Percentiles rank a stretch among this genome's conserved stretches.
Evolutionary conservation across 1,140 invertebrate species (phyloP).

Genomic region (Hypothenemus hampei): DNA sequence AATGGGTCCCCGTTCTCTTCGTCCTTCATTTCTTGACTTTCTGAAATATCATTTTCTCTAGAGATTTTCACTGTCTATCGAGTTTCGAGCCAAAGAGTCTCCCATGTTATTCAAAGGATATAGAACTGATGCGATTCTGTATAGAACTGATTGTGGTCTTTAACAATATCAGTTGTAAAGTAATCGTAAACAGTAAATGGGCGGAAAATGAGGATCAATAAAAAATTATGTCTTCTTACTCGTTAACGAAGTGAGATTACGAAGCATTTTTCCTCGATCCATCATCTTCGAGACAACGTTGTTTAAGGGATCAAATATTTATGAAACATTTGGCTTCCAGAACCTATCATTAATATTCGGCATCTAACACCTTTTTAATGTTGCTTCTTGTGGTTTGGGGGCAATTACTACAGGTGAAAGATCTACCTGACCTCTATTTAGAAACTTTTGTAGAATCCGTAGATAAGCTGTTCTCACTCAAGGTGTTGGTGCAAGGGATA

Average conservation of each 20-base stretch:
- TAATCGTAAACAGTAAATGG: constrained; percentile 4
- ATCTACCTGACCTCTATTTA: constrained; percentile 20
- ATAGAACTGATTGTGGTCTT: background rate
- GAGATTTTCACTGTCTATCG: too few species aligned
- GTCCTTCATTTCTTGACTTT: too few species aligned
- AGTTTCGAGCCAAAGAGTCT: too few species aligned
- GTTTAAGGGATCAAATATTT: constrained; percentile 24
- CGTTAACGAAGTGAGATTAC: background rate
- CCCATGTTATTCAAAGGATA: too few species aligned
- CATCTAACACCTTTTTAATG: constrained; percentile 27
- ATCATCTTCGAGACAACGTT: background rate
- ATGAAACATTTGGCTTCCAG: constrained; percentile 20
- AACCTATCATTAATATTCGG: constrained; percentile 22
- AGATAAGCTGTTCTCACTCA: background rate
- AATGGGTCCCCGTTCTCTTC: too few species aligned
- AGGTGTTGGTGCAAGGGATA: background rate
- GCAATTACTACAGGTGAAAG: constrained; percentile 15
- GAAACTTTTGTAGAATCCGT: background rate
- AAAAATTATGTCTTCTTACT: background rate
- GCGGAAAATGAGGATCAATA: background rate
- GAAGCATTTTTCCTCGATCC: background rate
- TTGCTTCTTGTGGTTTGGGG: constrained; percentile 7
- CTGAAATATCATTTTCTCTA: too few species aligned
- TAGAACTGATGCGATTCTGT: too few species aligned
- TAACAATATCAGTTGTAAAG: background rate